A percentile compares a stretch with the other conserved stretches of the same genome.
Evolutionary conservation across 2,113 vertebrate genomes (phyloP).

Genomic region (Agelaius tricolor): DNA sequence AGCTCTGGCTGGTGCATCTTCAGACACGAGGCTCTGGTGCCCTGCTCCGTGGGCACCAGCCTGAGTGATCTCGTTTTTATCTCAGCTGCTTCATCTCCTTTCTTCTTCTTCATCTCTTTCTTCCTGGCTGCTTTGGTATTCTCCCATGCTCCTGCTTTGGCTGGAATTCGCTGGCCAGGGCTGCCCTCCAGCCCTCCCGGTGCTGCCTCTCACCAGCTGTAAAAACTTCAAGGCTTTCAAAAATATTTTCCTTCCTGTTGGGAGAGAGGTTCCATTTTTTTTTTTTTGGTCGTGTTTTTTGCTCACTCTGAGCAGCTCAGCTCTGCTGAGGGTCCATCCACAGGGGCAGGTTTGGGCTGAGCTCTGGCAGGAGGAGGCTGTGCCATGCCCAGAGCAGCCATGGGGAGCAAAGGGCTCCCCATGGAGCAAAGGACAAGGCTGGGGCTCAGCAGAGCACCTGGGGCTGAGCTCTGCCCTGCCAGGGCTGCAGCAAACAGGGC

Average conservation of each 20-base stretch:
- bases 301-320: background rate
- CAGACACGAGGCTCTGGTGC: background rate
- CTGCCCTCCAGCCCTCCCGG: background rate
- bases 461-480: background rate
- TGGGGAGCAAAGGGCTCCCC: accelerated
- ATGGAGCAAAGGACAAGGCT: background rate
- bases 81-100: background rate
- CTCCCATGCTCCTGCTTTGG: constrained; percentile 17
- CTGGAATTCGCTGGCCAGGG: background rate
- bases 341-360: background rate
- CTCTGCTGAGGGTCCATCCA: background rate
- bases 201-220: constrained; percentile 40
- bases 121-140: background rate
- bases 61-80: background rate
- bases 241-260: constrained; percentile 53
- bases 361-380: background rate
- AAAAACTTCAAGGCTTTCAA: constrained; percentile 39
- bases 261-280: background rate
- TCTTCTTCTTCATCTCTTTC: background rate
- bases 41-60: background rate
- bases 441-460: background rate
- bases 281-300: background rate
- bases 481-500: background rate
- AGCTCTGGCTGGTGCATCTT: constrained; percentile 8
- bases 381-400: background rate